These are phyloP conservation scores for Rhopalosiphum nymphaeae DNA, from an alignment of 2,888 invertebrate species.

Conservation along the genomic window DNA sequence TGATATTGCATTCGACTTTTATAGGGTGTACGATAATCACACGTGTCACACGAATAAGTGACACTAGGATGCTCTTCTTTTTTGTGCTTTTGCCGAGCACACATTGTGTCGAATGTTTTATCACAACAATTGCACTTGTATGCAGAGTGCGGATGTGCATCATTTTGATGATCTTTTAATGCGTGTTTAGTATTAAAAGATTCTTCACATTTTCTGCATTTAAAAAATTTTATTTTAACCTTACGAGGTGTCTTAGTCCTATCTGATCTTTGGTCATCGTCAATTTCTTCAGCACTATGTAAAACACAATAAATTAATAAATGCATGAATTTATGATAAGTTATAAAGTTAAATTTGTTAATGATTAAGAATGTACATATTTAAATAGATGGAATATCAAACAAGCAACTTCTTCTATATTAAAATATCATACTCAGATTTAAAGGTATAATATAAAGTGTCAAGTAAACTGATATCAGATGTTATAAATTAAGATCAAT, in stretches of 20 bases:
- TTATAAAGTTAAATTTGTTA: not conserved
- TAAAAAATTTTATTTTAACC: constrained; percentile 50
- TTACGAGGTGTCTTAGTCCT: constrained; percentile 42
- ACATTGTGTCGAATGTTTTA: constrained; percentile 61
- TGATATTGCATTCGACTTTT: constrained; percentile 66
- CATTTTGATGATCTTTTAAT: constrained; percentile 59
- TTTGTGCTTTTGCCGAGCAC: constrained; percentile 65
- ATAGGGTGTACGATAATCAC: constrained; percentile 64
- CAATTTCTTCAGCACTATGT: constrained; percentile 25
- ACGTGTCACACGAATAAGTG: constrained; percentile 65
- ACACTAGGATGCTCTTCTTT: constrained; percentile 63
- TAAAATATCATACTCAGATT: not conserved
- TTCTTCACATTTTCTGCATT: constrained; percentile 59
- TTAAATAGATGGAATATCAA: not conserved
- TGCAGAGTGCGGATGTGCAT: constrained; percentile 44
- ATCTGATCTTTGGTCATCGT: constrained; percentile 42
- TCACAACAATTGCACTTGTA: constrained; percentile 66
- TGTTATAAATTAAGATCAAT: not conserved
- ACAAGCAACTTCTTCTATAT: not conserved
- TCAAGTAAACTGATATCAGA: not conserved
- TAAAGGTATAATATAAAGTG: not conserved
- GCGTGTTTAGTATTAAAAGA: constrained; percentile 59
- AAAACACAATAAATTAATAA: constrained; percentile 25
- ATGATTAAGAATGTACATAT: not conserved
- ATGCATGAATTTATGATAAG: not conserved